phyloP scores from a whole-genome alignment of 1,140 invertebrate genomes.

The Chlorops oryzae region DNA sequence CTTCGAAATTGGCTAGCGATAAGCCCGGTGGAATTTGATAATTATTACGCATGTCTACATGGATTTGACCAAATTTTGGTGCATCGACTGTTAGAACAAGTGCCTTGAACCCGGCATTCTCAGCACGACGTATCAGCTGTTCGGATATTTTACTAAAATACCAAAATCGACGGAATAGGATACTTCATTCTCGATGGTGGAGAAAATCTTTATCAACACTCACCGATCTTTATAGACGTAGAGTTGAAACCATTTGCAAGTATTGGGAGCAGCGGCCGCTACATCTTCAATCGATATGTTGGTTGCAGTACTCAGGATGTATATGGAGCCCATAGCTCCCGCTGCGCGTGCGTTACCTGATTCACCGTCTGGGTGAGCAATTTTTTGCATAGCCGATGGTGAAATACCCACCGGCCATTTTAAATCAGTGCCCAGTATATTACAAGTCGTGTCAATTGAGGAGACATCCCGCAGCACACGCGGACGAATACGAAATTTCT shows the following conservation, averaged over 20 bases:
- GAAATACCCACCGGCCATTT: conserved; percentile 80
- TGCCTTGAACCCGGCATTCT: conserved; percentile 79
- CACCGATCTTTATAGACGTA: conserved; percentile 69
- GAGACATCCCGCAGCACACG: conserved; percentile 73
- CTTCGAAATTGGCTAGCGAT: conserved; percentile 68
- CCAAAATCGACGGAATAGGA: not conserved
- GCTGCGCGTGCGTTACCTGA: conserved; percentile 76
- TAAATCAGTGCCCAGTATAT: conserved; percentile 62
- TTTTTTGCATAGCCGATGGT: conserved; percentile 87
- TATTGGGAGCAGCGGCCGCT: conserved; percentile 65
- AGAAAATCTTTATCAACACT: not conserved
- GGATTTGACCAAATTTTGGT: conserved; percentile 73
- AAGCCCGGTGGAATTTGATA: conserved; percentile 73
- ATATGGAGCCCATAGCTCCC: conserved; percentile 64
- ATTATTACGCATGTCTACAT: conserved; percentile 75
- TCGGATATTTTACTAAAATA: conserved; percentile 60
- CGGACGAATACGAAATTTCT: conserved; percentile 65
- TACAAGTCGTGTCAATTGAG: conserved; percentile 57
- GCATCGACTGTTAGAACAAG: conserved; percentile 88
- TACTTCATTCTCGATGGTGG: not conserved
- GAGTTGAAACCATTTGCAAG: conserved; percentile 83
- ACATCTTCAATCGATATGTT: conserved; percentile 87
- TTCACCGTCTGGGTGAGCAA: conserved; percentile 90
- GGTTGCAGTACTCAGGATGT: conserved; percentile 78
- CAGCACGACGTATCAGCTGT: conserved; percentile 70